Percentiles rank a stretch among this genome's conserved stretches.
Evolutionary conservation across 2,888 invertebrate species (phyloP).

Genomic region (Sarcophaga rosellei): DNA sequence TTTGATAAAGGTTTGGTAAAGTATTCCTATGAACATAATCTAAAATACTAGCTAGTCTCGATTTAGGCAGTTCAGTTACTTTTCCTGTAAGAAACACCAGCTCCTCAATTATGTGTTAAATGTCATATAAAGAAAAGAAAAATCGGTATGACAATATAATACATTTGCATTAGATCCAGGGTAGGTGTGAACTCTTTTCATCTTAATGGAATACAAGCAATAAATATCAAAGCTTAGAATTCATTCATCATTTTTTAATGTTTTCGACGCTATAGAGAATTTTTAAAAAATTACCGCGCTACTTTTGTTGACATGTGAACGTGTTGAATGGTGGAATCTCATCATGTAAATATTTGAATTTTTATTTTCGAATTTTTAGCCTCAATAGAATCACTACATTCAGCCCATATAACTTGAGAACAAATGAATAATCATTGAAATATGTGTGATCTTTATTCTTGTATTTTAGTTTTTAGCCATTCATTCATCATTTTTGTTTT

Average conservation of each 20-base stretch:
- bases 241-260: conserved; percentile 7
- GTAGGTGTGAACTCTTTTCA: background rate
- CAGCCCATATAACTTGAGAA: conserved; percentile 5
- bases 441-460: conserved; percentile 51
- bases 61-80: no score
- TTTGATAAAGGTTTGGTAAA: no score
- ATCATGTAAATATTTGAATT: conserved; percentile 61
- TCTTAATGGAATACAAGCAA: background rate
- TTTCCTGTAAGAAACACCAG: no score
- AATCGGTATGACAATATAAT: background rate
- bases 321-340: conserved; percentile 60
- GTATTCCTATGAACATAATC: no score
- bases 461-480: conserved; percentile 9
- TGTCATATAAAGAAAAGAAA: no score
- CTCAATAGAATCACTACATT: conserved; percentile 33
- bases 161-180: background rate
- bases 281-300: conserved; percentile 57
- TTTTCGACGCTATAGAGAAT: background rate
- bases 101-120: no score
- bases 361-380: background rate
- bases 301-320: conserved; percentile 65
- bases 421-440: conserved; percentile 58
- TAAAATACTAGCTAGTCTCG: no score
- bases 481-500: conserved; percentile 55
- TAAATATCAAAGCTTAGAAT: background rate